Base-by-base conservation (phyloP, 2,888 invertebrate genomes). In the Apocheima hispidaria region DNA sequence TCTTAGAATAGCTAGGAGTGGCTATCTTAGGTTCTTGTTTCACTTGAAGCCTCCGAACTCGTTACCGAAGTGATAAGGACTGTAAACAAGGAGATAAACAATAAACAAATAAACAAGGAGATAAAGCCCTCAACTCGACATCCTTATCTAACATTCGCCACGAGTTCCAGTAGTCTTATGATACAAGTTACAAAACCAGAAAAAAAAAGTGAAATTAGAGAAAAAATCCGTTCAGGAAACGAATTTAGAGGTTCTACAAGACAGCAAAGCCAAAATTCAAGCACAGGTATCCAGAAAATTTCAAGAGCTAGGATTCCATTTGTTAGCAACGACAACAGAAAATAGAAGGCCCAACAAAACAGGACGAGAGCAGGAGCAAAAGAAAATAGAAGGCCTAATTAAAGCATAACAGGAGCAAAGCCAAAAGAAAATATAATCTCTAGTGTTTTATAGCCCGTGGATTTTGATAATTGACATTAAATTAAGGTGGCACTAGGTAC, bases 101-200 rank as follows among this genome's bases (percentile, higher is more conserved):
- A n/a, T 77, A 83, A 86, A 87, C 84, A 86, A 81, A 76, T 77
- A 83, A 86, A 87, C 84, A 86, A 81, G 76, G 68, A 74, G 65
- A 57, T 67, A 72, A 77, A 67, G 69, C 66, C 69, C 60, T 68
- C 68, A 70, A 73, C 63, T 70, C 64, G 53, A 64, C 66, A 62
- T 55, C 54, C 70, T 77, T 81, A 80, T 78, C 80, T 74, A 36
- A 50, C 43, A 26, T 43, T 20, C 23, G 35, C 50, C 60, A 44
- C 40, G 20, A 48, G 38, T 40, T 46, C 36, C 16, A 20, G 0
- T 30, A 3, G 5, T 21, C 52, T 14, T 2, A 14, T 46, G 51
- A 21, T 30, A 28, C 4, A 41, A 21, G 1, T 14, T 16, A 7
- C 16, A 16, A 44, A 44, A 44, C 26, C 26, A 28, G n/a, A n/a